Percentiles rank a stretch among this genome's conserved stretches.
phyloP scores from a whole-genome alignment of 2,797 vertebrate species.

The Trachops cirrhosus region DNA sequence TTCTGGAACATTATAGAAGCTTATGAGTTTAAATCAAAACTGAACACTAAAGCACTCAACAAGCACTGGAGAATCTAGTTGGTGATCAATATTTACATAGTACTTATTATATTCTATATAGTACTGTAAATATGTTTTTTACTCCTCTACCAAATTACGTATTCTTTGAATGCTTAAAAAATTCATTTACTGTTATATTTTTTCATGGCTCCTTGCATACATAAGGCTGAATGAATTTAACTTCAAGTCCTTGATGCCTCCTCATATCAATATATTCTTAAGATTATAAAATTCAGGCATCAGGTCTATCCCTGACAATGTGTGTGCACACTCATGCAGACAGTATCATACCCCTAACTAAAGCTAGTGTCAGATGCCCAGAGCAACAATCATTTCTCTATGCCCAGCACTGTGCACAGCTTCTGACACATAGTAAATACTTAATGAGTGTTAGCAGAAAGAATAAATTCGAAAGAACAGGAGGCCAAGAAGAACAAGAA shows the following conservation, averaged over 20 bases:
- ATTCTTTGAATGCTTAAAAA: constrained; percentile 33
- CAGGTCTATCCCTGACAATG: background rate
- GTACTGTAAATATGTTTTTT: background rate
- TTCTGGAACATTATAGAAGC: constrained; percentile 30
- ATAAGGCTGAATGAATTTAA: constrained; percentile 11
- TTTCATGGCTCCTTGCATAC: background rate
- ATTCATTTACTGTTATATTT: background rate
- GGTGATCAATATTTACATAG: background rate
- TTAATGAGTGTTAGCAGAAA: background rate
- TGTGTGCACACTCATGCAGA: background rate
- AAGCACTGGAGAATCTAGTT: background rate
- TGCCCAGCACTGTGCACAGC: background rate
- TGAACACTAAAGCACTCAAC: background rate
- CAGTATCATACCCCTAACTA: background rate
- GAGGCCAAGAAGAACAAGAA: background rate
- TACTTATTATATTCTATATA: background rate
- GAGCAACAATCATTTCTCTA: background rate
- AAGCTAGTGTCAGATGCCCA: background rate
- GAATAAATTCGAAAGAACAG: background rate
- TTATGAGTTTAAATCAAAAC: constrained; percentile 33
- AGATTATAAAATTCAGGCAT: background rate
- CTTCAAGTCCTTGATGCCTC: background rate
- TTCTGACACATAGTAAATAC: background rate
- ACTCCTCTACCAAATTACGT: constrained; percentile 31
- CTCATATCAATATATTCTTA: constrained; percentile 1